Percentiles rank a stretch among this genome's conserved stretches.
These are phyloP conservation scores for Leptothorax acervorum DNA, from an alignment of 2,888 invertebrate genomes.

Conservation along the genomic window DNA sequence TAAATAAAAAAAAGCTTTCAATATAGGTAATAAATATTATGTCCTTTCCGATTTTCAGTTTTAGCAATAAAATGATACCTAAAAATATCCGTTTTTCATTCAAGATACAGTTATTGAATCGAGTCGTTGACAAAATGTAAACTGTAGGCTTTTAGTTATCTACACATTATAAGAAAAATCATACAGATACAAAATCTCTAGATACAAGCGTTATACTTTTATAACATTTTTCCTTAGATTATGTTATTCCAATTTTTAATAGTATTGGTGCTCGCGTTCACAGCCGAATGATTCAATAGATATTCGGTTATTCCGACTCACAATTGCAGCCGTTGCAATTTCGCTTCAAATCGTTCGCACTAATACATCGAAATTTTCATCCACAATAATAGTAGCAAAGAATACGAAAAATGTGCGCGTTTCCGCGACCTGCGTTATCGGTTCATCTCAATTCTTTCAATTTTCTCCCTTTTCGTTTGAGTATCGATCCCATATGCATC, in stretches of 20 bases:
- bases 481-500: slow-evolving; percentile 51
- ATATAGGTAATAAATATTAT: not conserved
- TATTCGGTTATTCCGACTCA: slow-evolving; percentile 12
- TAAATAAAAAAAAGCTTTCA: not conserved
- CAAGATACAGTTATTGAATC: not conserved
- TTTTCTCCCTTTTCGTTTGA: slow-evolving; percentile 63
- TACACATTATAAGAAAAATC: not conserved
- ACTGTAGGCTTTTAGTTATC: slow-evolving; percentile 5
- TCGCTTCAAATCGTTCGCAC: slow-evolving; percentile 25
- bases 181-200: not conserved
- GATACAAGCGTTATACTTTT: not conserved
- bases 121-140: not conserved
- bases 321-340: slow-evolving; percentile 23
- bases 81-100: not conserved
- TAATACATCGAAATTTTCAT: slow-evolving; percentile 34
- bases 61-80: not conserved
- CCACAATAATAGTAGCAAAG: slow-evolving; percentile 14
- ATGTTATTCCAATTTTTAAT: slow-evolving; percentile 1
- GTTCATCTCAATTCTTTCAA: slow-evolving; percentile 63
- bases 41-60: not conserved
- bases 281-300: slow-evolving; percentile 30
- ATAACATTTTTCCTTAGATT: slow-evolving; percentile 22
- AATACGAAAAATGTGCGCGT: not conserved
- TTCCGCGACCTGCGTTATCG: slow-evolving; percentile 16
- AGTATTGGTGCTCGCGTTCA: slow-evolving; percentile 9